These are phyloP conservation scores for Platorchestia sp. DNA, from an alignment of 1,140 invertebrate species.

Conservation along the genomic window DNA sequence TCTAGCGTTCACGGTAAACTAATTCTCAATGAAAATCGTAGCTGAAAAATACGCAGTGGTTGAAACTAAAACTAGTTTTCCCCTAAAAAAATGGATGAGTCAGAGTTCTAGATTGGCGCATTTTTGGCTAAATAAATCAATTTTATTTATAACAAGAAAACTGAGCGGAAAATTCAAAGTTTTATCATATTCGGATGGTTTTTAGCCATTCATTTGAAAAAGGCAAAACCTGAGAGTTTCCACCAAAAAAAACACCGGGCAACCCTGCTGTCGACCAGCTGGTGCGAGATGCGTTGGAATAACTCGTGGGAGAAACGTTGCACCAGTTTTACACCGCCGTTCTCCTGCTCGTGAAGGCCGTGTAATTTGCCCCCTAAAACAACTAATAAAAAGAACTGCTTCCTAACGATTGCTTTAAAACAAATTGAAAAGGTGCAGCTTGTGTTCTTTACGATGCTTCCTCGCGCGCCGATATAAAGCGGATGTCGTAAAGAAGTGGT, in stretches of 20 bases:
- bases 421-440: neutral
- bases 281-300: neutral
- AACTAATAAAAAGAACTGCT: constrained; percentile 2
- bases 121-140: too few relatives aligned
- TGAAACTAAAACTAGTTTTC: neutral
- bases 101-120: too few relatives aligned
- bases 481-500: neutral
- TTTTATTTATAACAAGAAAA: too few relatives aligned
- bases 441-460: neutral
- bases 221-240: too few relatives aligned
- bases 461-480: neutral
- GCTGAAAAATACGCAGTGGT: neutral
- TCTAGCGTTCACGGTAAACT: neutral
- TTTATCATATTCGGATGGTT: too few relatives aligned
- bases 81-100: neutral
- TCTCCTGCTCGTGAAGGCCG: neutral
- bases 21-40: neutral
- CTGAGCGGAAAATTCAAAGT: too few relatives aligned
- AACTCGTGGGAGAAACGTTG: neutral
- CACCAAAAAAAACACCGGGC: too few relatives aligned
- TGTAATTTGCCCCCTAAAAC: neutral
- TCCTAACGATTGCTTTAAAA: neutral
- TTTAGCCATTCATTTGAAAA: too few relatives aligned
- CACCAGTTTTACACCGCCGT: neutral
- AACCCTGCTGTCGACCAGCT: neutral